phyloP scores from a whole-genome alignment of 2,888 invertebrate genomes.

The Baccha elongata region DNA sequence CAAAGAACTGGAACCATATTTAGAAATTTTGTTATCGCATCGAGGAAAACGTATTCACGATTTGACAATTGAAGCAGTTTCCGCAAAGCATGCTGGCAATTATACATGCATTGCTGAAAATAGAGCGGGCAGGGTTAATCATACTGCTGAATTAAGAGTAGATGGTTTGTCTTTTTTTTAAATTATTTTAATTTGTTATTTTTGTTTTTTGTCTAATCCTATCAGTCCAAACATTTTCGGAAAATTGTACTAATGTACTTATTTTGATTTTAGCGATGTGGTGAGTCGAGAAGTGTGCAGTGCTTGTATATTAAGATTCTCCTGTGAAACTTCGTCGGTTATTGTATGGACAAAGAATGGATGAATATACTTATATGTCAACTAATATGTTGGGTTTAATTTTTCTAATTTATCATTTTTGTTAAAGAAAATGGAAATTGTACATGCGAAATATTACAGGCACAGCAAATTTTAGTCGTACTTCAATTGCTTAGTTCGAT shows the following conservation, averaged over 20 bases:
- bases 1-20: slow-evolving; percentile 80
- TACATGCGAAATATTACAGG: too few species aligned
- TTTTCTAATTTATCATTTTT: slow-evolving; percentile 88
- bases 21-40: slow-evolving; percentile 80
- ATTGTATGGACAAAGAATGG: slow-evolving; percentile 83
- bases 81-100: slow-evolving; percentile 88
- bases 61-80: slow-evolving; percentile 87
- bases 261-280: slow-evolving; percentile 87
- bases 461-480: too few species aligned
- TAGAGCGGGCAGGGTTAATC: slow-evolving; percentile 87
- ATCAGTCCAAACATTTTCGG: slow-evolving; percentile 83
- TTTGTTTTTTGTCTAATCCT: slow-evolving; percentile 44
- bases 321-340: slow-evolving; percentile 88
- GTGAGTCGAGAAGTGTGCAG: slow-evolving; percentile 85
- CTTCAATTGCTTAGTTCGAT: too few species aligned
- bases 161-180: slow-evolving; percentile 84
- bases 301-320: slow-evolving; percentile 86
- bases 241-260: slow-evolving; percentile 89
- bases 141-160: slow-evolving; percentile 88
- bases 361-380: slow-evolving; percentile 83
- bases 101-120: slow-evolving; percentile 90
- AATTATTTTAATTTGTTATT: not conserved
- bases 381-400: slow-evolving; percentile 84
- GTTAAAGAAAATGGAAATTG: slow-evolving; percentile 88
- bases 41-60: slow-evolving; percentile 83